These are phyloP conservation scores for Thereva unica DNA, from an alignment of 2,888 invertebrate genomes.

Conservation along the genomic window DNA sequence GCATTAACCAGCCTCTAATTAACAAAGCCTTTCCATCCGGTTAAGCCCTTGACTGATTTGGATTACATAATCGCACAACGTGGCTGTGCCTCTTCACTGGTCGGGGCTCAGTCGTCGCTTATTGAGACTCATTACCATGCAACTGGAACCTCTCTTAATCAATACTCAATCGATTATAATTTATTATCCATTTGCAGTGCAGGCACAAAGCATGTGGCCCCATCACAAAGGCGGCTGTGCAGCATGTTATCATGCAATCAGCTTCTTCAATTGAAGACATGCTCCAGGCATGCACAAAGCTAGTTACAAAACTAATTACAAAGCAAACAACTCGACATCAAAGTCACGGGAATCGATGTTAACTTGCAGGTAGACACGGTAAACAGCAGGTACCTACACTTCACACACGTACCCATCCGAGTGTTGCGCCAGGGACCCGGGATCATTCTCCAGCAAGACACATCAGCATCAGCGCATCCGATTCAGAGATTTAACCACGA, in stretches of 20 bases:
- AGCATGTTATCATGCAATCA: not conserved
- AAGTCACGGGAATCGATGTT: slow-evolving; percentile 29
- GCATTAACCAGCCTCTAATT: too few species aligned
- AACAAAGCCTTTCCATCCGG: too few species aligned
- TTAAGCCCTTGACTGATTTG: too few species aligned
- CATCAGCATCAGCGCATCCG: not conserved
- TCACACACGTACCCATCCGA: slow-evolving; percentile 8
- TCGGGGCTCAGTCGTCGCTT: too few species aligned
- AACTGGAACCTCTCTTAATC: too few species aligned
- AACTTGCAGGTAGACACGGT: slow-evolving; percentile 26
- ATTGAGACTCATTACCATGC: too few species aligned
- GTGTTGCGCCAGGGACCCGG: not conserved
- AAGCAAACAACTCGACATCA: slow-evolving; percentile 22
- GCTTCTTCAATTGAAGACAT: slow-evolving; percentile 8
- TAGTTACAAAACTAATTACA: slow-evolving; percentile 23
- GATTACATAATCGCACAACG: too few species aligned
- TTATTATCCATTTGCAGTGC: too few species aligned
- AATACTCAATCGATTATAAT: too few species aligned
- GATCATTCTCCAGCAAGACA: not conserved
- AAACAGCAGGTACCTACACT: slow-evolving; percentile 28
- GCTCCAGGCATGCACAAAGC: not conserved
- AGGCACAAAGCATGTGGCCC: too few species aligned
- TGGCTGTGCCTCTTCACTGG: too few species aligned
- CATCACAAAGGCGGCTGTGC: too few species aligned
- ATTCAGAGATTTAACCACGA: slow-evolving; percentile 20